Evolutionary conservation across 2,888 invertebrate genomes (phyloP).

Genomic region (Meliscaeva auricollis): DNA sequence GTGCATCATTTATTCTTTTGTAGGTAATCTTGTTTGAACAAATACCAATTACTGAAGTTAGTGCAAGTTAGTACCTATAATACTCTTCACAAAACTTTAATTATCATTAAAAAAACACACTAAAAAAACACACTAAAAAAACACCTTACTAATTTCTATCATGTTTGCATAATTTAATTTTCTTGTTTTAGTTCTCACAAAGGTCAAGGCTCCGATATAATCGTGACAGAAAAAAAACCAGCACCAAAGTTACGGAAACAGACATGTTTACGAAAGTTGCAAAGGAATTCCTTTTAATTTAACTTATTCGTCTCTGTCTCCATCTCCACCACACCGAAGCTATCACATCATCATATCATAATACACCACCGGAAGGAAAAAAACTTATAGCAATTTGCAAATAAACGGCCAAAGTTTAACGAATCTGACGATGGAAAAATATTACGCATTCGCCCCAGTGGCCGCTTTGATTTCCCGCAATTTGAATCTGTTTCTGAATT

Average conservation of each 20-base stretch:
- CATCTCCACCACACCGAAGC: neutral
- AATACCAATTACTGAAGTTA: too few relatives aligned
- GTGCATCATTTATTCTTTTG: too few relatives aligned
- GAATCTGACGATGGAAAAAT: constrained; percentile 37
- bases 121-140: too few relatives aligned
- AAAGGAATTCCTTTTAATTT: constrained; percentile 37
- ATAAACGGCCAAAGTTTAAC: constrained; percentile 28
- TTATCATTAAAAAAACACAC: too few relatives aligned
- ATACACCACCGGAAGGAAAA: constrained; percentile 4
- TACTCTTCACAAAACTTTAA: too few relatives aligned
- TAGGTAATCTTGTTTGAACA: too few relatives aligned
- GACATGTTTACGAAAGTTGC: constrained; percentile 24
- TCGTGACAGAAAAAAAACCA: neutral
- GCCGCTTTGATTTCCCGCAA: constrained; percentile 30
- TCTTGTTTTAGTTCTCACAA: neutral
- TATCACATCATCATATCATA: neutral
- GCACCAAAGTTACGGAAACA: neutral
- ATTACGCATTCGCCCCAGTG: constrained; percentile 51
- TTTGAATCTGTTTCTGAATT: constrained; percentile 21
- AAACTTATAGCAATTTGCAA: constrained; percentile 38
- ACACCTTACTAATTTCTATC: too few relatives aligned
- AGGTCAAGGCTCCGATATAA: constrained; percentile 31
- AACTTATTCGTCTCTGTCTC: constrained; percentile 11
- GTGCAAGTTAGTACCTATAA: too few relatives aligned
- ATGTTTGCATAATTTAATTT: neutral